Evolutionary conservation across 2,888 invertebrate genomes (phyloP).

Genomic region (Pilophorus perplexus): DNA sequence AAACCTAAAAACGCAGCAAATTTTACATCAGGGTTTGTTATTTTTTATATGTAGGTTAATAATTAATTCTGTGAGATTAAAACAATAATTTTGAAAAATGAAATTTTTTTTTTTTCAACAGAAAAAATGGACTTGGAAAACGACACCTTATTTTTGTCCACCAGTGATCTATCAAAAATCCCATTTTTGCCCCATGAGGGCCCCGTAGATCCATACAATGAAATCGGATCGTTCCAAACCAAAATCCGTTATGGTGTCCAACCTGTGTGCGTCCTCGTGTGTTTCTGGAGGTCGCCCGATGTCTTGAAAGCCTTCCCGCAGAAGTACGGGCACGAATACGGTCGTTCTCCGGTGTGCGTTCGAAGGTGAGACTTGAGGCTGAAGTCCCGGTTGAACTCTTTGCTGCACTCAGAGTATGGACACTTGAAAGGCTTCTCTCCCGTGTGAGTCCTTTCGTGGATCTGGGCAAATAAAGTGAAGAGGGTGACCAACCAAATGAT

Average conservation of each 20-base stretch:
- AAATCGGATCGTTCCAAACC: background rate
- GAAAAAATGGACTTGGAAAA: too few species aligned
- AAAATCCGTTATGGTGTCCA: slow-evolving; percentile 32
- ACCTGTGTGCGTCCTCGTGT: slow-evolving; percentile 61
- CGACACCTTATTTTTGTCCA: too few species aligned
- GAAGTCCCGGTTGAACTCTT: slow-evolving; percentile 60
- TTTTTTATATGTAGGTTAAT: too few species aligned
- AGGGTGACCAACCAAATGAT: background rate
- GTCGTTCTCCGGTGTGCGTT: slow-evolving; percentile 61
- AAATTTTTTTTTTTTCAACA: too few species aligned
- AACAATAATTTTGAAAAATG: slow-evolving; percentile 14
- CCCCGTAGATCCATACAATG: background rate
- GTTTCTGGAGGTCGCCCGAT: slow-evolving; percentile 61
- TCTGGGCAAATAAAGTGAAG: slow-evolving; percentile 51
- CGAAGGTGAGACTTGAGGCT: slow-evolving; percentile 60
- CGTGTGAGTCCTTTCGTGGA: slow-evolving; percentile 58
- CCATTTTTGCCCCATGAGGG: too few species aligned
- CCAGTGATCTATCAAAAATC: too few species aligned
- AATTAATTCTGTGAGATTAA: too few species aligned
- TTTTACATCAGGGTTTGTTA: too few species aligned
- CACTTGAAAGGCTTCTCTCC: slow-evolving; percentile 60
- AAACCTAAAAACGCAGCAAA: too few species aligned
- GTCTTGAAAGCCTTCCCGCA: slow-evolving; percentile 62
- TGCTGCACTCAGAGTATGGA: slow-evolving; percentile 58
- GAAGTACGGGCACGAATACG: slow-evolving; percentile 57